Conservation (phyloP, 1,140 invertebrate species). For the Saxidomus purpurata region DNA sequence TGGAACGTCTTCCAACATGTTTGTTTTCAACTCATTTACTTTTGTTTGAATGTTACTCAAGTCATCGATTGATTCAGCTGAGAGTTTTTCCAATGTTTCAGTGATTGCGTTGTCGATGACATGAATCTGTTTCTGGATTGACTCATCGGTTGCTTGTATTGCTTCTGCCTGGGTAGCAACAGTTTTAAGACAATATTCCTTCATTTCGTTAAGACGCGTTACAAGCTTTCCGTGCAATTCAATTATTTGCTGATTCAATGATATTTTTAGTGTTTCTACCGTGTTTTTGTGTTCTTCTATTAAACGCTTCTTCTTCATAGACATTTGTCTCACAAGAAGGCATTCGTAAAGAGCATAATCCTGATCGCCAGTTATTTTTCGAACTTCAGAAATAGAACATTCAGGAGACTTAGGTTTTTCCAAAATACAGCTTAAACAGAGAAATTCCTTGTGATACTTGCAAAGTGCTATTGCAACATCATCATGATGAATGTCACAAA, state of each 20-base stretch:
- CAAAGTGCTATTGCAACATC: not conserved
- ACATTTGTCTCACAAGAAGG: not conserved
- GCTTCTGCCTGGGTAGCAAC: not conserved
- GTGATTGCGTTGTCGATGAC: not conserved
- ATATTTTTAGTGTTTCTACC: not conserved
- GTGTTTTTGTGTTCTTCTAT: not conserved
- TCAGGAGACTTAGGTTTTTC: not conserved
- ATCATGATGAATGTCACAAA: not conserved
- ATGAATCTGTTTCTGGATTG: not conserved
- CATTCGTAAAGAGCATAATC: not conserved
- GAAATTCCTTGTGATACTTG: not conserved
- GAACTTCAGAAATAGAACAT: not conserved
- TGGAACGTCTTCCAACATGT: not conserved
- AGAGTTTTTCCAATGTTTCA: not conserved
- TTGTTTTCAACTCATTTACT: not conserved
- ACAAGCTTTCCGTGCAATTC: not conserved
- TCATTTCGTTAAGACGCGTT: not conserved
- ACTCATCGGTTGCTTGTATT: not conserved
- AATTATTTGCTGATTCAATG: not conserved
- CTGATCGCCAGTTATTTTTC: not conserved
- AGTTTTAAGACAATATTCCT: not conserved
- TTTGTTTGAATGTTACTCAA: not conserved
- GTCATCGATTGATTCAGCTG: not conserved
- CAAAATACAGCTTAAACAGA: not conserved
- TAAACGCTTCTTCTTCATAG: not conserved